Base-by-base conservation (phyloP, 2,888 invertebrate genomes). In the Epinotia bilunana region DNA sequence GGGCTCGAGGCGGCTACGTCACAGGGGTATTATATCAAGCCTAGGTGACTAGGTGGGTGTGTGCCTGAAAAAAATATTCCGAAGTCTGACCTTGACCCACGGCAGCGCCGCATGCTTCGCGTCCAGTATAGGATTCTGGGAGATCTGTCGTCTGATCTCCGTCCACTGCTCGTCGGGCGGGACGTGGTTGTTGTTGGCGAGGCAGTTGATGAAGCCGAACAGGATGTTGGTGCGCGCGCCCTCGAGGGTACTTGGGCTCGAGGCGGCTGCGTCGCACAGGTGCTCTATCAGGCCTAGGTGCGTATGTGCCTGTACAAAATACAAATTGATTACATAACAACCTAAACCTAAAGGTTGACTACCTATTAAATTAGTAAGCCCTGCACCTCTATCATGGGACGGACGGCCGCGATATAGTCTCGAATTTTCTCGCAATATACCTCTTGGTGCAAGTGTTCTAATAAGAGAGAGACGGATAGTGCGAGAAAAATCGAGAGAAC, bases 101-200 rank as follows among this genome's bases (percentile, higher is more conserved):
- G 95, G 93, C 33, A 95, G 76, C 0, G 94, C 88, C 13, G 82
- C 84, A 72, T 84, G 90, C n/a, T 87, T 88, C 0, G 83, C 87
- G 13, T 89, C 83, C 0, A 95, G 69, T 0, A 93, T 82, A 0
- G 90, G 88, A 78, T 95, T 93, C 0, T 83, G 78, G 0, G 92
- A 82, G 63, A 95, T 88, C 49, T 91, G 86, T 20, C 87, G 84
- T 60, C 87, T 84, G 46, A 97, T 85, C 18, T 81, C 81, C 0
- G 90, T 83, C 96, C 96, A 96, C 77, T 84, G 84, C 0, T 81
- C 82, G 0, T 92, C 82, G 11, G 90, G 84, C 0, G 96, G 96
- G 23, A 92, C 95, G 84, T 95, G 96, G 88, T 96, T 95, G 67
- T 95, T 95, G 80, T 92, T 91, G 2, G 95, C 91, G n/a, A 96